phyloP scores from a whole-genome alignment of 2,113 vertebrate genomes.

The Anarrhichthys ocellatus region DNA sequence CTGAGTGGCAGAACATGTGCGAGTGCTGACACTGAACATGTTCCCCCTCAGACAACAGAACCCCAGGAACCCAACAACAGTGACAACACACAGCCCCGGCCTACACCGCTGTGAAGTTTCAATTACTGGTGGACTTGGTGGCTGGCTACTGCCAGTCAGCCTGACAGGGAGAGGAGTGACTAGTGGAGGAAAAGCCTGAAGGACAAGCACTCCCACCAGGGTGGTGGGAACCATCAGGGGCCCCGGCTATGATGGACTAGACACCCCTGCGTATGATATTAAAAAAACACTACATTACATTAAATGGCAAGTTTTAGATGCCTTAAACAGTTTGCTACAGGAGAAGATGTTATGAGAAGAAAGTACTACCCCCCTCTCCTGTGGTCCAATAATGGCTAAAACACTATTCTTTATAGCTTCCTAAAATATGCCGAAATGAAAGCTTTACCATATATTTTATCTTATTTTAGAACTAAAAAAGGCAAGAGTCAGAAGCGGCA shows the following conservation, averaged over 20 bases:
- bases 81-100: slow-evolving; percentile 49
- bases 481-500: neutral
- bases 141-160: slow-evolving; percentile 68
- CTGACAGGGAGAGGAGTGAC: slow-evolving; percentile 55
- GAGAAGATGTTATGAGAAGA: neutral
- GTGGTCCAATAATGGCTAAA: neutral
- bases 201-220: slow-evolving; percentile 47
- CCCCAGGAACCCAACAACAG: slow-evolving; percentile 60
- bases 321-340: neutral
- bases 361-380: neutral
- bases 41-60: slow-evolving; percentile 66
- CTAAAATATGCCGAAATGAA: neutral
- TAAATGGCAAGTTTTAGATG: slow-evolving; percentile 4
- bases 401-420: neutral
- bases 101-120: slow-evolving; percentile 72
- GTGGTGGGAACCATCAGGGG: slow-evolving; percentile 1
- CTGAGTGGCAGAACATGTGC: slow-evolving; percentile 73
- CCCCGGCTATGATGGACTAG: neutral
- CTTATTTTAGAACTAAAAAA: neutral
- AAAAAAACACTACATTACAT: neutral
- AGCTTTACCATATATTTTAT: neutral
- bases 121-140: slow-evolving; percentile 72
- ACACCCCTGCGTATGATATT: neutral
- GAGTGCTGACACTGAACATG: slow-evolving; percentile 62
- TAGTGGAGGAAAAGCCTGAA: slow-evolving; percentile 29